Evolutionary conservation across 2,113 vertebrate species (phyloP).

Genomic region (Oreochromis spilurus): DNA sequence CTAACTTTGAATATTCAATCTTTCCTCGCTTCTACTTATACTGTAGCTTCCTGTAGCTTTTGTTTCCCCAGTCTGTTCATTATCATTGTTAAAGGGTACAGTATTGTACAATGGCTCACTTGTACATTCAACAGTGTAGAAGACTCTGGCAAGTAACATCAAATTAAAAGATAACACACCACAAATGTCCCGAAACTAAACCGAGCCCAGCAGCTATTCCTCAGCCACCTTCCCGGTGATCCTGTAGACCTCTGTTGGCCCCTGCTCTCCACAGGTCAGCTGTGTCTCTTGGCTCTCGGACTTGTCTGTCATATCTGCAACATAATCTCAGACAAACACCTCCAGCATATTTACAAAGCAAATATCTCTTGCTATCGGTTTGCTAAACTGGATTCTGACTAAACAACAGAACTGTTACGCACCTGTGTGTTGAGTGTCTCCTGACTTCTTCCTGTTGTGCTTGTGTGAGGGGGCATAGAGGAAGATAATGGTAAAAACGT

Average conservation of each 20-base stretch:
- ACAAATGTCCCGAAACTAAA: neutral
- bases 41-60: neutral
- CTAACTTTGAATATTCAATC: neutral
- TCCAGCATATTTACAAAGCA: neutral
- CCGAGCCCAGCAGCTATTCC: neutral
- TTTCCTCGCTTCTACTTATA: neutral
- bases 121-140: neutral
- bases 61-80: neutral
- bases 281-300: neutral
- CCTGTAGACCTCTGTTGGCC: conserved; percentile 18
- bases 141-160: neutral
- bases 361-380: neutral
- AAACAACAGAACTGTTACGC: neutral
- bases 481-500: conserved; percentile 38
- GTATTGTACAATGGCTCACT: neutral
- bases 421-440: neutral
- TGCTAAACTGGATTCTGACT: neutral
- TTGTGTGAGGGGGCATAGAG: conserved; percentile 45
- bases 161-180: neutral
- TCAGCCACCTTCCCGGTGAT: conserved; percentile 25
- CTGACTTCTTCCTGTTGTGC: neutral
- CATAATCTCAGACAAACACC: neutral
- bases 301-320: neutral
- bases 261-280: neutral
- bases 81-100: neutral